Base-by-base conservation (phyloP, 1,140 invertebrate species). In the Polypedilum vanderplanki region DNA sequence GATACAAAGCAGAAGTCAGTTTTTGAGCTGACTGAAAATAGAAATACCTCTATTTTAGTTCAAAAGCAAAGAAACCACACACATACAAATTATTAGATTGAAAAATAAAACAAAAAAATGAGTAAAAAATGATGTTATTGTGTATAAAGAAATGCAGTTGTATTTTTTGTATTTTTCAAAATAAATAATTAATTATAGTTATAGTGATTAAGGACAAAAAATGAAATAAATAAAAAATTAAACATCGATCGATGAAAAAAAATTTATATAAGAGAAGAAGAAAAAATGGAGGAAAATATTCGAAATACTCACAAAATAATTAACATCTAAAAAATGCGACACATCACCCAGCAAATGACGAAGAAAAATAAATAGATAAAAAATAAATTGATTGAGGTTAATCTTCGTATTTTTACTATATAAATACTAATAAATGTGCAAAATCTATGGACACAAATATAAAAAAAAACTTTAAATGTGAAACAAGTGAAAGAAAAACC, bases 31-130 rank as follows among this genome's bases (percentile, higher is more conserved):
- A 80, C 81, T 78, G 79, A 81, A 82, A 80, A 82, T 82, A 82
- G 77, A 82, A 82, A 82, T 82, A 82, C 81, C 81, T 82, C 81
- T 82, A 78, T 79, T 82, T 82, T 80, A 82, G 81, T 82, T 82
- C 81, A 82, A 82, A 24, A 40, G 65, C 65, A 70, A 70, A 70
- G 46, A 57, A 57, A 57, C 46, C 46, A 18, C 65, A 70, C 20
- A 70, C 65, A 70, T 70, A 70, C 65, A 70, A 70, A 70, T 70
- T 70, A 70, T 22, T 70, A 22, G 20, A 70, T 20, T 9, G 17
- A 18, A 67, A 67, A 70, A 57, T 57, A 12, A 57, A 57, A n/a
- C 12, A 15, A 15, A 57, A 57, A 57, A 57, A 57, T 12, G 46
- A 46, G 15, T 9, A 57, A 57, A 57, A 57, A 57, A 57, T n/a